Conservation (phyloP, 2,888 invertebrate genomes). For the Tridacna gigas region DNA sequence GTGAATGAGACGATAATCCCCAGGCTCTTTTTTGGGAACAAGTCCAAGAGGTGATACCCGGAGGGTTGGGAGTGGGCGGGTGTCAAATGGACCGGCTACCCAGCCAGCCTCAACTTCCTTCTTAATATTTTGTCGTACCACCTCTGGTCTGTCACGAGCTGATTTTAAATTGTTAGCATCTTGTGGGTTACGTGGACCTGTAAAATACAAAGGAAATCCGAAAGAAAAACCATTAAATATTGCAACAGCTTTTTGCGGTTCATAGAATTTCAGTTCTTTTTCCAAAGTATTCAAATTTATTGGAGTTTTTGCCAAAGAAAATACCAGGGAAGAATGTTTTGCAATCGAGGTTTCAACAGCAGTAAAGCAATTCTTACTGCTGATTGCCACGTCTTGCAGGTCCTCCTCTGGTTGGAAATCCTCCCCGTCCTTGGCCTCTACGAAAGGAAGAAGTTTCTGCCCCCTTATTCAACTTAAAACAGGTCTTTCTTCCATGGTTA, state of each 20-base stretch:
- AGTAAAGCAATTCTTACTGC: neutral
- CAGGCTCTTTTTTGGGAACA: constrained; percentile 33
- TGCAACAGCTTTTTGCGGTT: neutral
- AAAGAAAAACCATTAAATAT: constrained; percentile 16
- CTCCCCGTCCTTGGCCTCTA: neutral
- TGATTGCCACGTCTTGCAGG: neutral
- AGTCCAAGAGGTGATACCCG: constrained; percentile 32
- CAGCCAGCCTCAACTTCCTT: constrained; percentile 29
- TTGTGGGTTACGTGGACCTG: constrained; percentile 13
- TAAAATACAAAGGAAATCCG: constrained; percentile 29
- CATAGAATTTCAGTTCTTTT: constrained; percentile 1
- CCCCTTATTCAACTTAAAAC: neutral
- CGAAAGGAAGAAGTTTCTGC: neutral
- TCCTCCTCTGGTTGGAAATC: neutral
- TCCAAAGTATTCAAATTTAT: neutral
- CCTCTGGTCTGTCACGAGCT: constrained; percentile 16
- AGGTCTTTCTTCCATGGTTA: constrained; percentile 1
- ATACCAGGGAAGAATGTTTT: neutral
- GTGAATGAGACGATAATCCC: constrained; percentile 24
- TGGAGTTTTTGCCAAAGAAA: constrained; percentile 8
- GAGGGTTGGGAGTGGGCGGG: constrained; percentile 8
- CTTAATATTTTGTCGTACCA: constrained; percentile 9
- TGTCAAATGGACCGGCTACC: constrained; percentile 31
- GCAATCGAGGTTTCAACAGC: neutral
- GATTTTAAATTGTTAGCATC: constrained; percentile 42